phyloP scores from a whole-genome alignment of 2,888 invertebrate genomes.

The Troides helena region DNA sequence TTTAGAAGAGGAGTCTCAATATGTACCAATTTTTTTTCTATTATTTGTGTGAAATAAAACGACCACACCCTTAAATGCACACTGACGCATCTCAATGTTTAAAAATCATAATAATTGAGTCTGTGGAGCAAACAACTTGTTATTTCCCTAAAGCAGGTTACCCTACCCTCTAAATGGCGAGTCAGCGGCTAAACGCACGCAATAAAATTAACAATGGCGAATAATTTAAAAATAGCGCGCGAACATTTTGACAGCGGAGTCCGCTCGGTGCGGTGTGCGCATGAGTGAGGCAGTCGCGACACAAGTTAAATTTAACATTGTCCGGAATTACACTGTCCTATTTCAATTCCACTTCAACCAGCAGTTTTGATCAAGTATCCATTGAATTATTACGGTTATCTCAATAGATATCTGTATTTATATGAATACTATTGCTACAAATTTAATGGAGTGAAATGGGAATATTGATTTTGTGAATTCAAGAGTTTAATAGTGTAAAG shows the following conservation, averaged over 20 bases:
- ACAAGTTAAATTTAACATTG: conserved; percentile 72
- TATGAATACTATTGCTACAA: not conserved
- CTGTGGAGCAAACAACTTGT: conserved; percentile 24
- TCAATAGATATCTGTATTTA: not conserved
- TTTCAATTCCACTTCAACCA: conserved; percentile 59
- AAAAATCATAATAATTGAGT: conserved; percentile 14
- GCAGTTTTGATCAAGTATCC: conserved; percentile 48
- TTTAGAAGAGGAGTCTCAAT: no score
- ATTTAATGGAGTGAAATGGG: conserved; percentile 42
- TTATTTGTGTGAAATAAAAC: not conserved
- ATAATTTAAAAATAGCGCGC: conserved; percentile 40
- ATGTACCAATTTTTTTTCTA: no score
- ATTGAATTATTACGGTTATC: conserved; percentile 27
- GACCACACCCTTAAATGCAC: not conserved
- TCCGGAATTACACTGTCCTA: conserved; percentile 68
- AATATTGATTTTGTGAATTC: conserved; percentile 39
- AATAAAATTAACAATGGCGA: conserved; percentile 23
- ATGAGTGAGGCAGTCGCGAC: conserved; percentile 64
- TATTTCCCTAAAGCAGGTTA: conserved; percentile 5
- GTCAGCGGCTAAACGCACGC: conserved; percentile 5
- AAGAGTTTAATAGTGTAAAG: conserved; percentile 29
- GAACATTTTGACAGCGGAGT: conserved; percentile 47
- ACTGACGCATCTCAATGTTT: not conserved
- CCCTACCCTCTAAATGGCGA: conserved; percentile 25
- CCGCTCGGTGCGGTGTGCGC: conserved; percentile 48